Evolutionary conservation across 2,797 vertebrate genomes (phyloP).

Genomic region (Ambastaia sidthimunki): DNA sequence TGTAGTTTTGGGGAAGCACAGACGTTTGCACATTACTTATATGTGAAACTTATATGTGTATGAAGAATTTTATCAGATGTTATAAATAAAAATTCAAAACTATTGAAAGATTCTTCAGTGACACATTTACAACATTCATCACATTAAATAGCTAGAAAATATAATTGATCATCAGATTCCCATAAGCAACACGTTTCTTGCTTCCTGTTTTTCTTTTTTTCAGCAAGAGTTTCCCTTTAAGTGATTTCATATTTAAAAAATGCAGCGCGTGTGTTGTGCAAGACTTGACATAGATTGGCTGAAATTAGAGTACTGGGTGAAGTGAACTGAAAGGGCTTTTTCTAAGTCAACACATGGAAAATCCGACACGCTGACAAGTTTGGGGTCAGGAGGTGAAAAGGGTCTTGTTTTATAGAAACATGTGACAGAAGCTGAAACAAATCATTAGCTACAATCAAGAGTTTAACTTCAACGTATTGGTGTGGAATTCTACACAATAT

Average conservation of each 20-base stretch:
- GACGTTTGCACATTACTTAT: too few species aligned
- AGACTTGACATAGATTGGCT: slow-evolving; percentile 43
- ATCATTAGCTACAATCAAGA: slow-evolving; percentile 37
- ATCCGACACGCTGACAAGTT: slow-evolving; percentile 27
- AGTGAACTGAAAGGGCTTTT: slow-evolving; percentile 25
- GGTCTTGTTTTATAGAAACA: neutral
- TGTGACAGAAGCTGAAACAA: slow-evolving; percentile 24
- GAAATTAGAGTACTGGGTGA: slow-evolving; percentile 27
- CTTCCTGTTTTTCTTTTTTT: neutral
- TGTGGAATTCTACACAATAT: too few species aligned
- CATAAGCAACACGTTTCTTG: neutral
- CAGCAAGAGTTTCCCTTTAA: slow-evolving; percentile 9
- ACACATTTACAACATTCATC: neutral
- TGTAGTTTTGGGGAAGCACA: too few species aligned
- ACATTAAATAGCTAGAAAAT: neutral
- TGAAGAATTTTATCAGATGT: too few species aligned
- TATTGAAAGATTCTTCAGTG: too few species aligned
- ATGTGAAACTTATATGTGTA: too few species aligned
- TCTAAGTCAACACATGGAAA: slow-evolving; percentile 37
- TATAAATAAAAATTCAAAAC: too few species aligned
- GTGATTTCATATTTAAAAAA: slow-evolving; percentile 20
- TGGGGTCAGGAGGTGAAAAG: slow-evolving; percentile 10
- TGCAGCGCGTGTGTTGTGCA: slow-evolving; percentile 7
- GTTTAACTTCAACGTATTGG: neutral
- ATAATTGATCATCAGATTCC: neutral